Conservation (phyloP, 1,140 invertebrate genomes). For the Nasonia longicornis region DNA sequence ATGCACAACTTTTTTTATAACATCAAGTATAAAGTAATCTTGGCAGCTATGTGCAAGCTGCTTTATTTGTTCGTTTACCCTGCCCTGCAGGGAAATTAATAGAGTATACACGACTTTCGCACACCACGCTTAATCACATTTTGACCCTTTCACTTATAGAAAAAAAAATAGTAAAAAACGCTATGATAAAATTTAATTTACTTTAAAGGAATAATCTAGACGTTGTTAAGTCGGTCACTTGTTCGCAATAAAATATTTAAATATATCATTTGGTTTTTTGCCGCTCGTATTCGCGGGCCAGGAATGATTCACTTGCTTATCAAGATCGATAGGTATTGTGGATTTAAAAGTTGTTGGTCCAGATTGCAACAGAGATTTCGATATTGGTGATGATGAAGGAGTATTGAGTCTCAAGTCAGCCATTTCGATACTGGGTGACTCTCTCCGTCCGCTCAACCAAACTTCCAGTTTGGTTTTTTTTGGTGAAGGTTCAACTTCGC, state of each 20-base stretch:
- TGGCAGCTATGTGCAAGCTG: slow-evolving; percentile 39
- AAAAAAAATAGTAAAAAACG: slow-evolving; percentile 45
- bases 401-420: slow-evolving; percentile 59
- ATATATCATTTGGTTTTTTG: slow-evolving; percentile 66
- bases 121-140: slow-evolving; percentile 37
- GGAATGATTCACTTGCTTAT: slow-evolving; percentile 60
- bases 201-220: slow-evolving; percentile 41
- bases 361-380: slow-evolving; percentile 55
- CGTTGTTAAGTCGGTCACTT: slow-evolving; percentile 60
- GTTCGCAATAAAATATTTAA: slow-evolving; percentile 66
- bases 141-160: slow-evolving; percentile 37
- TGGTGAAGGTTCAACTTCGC: slow-evolving; percentile 78
- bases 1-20: slow-evolving; percentile 45
- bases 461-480: slow-evolving; percentile 75
- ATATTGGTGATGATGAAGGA: slow-evolving; percentile 62
- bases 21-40: slow-evolving; percentile 48
- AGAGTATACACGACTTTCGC: slow-evolving; percentile 38
- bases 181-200: slow-evolving; percentile 32
- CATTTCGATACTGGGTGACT: slow-evolving; percentile 66
- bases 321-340: slow-evolving; percentile 59
- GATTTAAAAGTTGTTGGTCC: slow-evolving; percentile 59
- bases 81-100: slow-evolving; percentile 46
- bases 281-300: slow-evolving; percentile 60
- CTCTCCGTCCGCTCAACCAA: slow-evolving; percentile 63
- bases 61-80: slow-evolving; percentile 42